phyloP scores from a whole-genome alignment of 2,888 invertebrate species.

The Cantharis rustica region DNA sequence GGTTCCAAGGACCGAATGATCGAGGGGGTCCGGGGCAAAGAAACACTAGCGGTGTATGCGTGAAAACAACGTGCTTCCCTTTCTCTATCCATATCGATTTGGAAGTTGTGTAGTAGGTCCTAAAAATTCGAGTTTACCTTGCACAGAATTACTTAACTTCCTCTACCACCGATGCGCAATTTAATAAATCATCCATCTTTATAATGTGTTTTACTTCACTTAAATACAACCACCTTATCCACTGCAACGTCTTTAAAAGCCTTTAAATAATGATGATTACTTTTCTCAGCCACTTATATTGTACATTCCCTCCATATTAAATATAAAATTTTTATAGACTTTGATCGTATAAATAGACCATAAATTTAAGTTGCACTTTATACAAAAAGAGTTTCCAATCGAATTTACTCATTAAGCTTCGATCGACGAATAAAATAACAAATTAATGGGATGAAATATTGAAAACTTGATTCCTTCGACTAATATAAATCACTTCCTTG shows the following conservation, averaged over 20 bases:
- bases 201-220: constrained; percentile 21
- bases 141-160: constrained; percentile 23
- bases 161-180: constrained; percentile 24
- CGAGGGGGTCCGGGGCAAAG: constrained; percentile 4
- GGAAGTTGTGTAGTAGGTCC: constrained; percentile 3
- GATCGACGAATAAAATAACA: neutral
- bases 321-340: neutral
- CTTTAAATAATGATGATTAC: constrained; percentile 22
- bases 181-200: constrained; percentile 25
- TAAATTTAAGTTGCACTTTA: neutral
- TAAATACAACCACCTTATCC: constrained; percentile 17
- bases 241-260: constrained; percentile 17
- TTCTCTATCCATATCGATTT: constrained; percentile 24
- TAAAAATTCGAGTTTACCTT: constrained; percentile 9
- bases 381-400: neutral
- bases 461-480: neutral
- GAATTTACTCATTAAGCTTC: neutral
- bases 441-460: neutral
- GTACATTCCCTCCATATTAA: neutral
- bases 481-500: neutral
- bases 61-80: constrained; percentile 16
- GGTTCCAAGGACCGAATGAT: constrained; percentile 21
- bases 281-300: constrained; percentile 8
- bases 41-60: constrained; percentile 16
- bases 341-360: neutral